Conservation (phyloP, 2,888 invertebrate genomes). For the Stenolophus ochropezus region DNA sequence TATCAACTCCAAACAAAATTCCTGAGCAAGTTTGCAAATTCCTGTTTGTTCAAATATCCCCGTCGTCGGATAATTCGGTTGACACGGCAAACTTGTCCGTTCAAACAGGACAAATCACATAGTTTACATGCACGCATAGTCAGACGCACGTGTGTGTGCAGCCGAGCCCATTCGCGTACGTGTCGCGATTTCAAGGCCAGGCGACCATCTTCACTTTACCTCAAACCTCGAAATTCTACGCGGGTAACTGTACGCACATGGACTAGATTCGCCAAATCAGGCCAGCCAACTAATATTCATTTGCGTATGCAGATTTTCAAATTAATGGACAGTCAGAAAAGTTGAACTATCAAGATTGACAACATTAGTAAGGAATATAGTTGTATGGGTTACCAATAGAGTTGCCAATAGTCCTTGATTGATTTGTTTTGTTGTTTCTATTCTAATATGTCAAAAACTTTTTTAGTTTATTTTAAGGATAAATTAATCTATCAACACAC, state of each 20-base stretch:
- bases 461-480: too few relatives aligned
- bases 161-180: slow-evolving; percentile 25
- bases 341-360: too few relatives aligned
- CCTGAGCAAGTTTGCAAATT: background rate
- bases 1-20: background rate
- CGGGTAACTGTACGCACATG: background rate
- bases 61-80: slow-evolving; percentile 40
- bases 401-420: too few relatives aligned
- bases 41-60: background rate
- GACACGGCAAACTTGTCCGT: slow-evolving; percentile 45
- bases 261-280: background rate
- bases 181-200: slow-evolving; percentile 46
- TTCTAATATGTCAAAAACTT: too few relatives aligned
- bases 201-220: slow-evolving; percentile 44
- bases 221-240: slow-evolving; percentile 23
- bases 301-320: background rate
- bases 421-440: too few relatives aligned
- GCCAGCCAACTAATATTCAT: background rate
- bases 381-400: too few relatives aligned
- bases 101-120: slow-evolving; percentile 54
- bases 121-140: slow-evolving; percentile 44
- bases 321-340: too few relatives aligned
- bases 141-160: background rate
- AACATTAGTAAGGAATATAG: too few relatives aligned
- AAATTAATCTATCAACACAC: too few relatives aligned